phyloP scores from a whole-genome alignment of 2,888 invertebrate species.

The Sinelater perroti region DNA sequence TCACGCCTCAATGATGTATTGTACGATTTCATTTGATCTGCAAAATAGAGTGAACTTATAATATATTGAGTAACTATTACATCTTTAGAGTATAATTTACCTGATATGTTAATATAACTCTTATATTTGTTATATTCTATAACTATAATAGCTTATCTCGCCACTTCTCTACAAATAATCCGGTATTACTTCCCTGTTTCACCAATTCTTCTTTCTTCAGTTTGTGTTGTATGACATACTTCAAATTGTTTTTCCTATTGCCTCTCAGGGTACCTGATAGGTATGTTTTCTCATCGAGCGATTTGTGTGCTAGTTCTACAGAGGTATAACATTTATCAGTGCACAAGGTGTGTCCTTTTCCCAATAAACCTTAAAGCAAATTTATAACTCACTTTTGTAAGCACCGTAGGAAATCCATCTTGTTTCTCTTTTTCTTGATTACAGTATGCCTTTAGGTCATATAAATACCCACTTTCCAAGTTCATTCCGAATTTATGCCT shows the following conservation, averaged over 20 bases:
- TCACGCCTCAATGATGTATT: slow-evolving; percentile 41
- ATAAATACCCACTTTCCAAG: slow-evolving; percentile 36
- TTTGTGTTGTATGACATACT: neutral
- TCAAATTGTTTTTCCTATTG: slow-evolving; percentile 17
- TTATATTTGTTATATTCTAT: slow-evolving; percentile 14
- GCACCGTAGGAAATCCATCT: slow-evolving; percentile 16
- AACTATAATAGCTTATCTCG: neutral
- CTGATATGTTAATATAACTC: slow-evolving; percentile 30
- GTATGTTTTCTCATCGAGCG: slow-evolving; percentile 1
- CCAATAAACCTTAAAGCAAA: slow-evolving; percentile 36
- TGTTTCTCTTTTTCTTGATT: slow-evolving; percentile 29
- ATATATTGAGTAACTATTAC: slow-evolving; percentile 20
- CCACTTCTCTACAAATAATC: slow-evolving; percentile 2
- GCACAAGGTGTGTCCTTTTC: slow-evolving; percentile 31
- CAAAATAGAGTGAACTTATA: no score
- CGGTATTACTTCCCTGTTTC: slow-evolving; percentile 22
- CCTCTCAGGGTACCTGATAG: neutral
- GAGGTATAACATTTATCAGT: slow-evolving; percentile 36
- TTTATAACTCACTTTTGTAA: slow-evolving; percentile 37
- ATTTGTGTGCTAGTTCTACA: slow-evolving; percentile 10
- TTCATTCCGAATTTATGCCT: slow-evolving; percentile 42
- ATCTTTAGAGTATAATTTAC: slow-evolving; percentile 9
- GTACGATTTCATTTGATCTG: slow-evolving; percentile 33
- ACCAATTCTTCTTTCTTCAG: slow-evolving; percentile 10
- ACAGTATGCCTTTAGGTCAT: slow-evolving; percentile 38